Conservation (phyloP, 2,888 invertebrate species). For the Xestia rhomboidea region DNA sequence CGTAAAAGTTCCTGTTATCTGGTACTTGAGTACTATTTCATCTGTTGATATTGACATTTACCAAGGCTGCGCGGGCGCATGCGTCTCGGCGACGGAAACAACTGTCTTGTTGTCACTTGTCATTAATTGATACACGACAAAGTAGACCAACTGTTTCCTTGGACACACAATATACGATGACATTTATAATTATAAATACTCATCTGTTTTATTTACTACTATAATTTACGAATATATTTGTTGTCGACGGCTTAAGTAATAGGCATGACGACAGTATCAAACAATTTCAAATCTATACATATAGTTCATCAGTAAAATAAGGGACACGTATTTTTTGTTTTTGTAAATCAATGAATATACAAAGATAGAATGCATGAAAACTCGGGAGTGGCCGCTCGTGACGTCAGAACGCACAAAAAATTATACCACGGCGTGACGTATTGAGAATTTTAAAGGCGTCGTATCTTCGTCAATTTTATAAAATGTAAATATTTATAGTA, state of each 20-base stretch:
- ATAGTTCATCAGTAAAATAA: no score
- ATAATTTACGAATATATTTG: neutral
- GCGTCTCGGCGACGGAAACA: neutral
- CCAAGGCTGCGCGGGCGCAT: slow-evolving; percentile 19
- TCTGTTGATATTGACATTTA: neutral
- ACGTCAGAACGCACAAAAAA: no score
- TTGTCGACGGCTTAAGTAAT: neutral
- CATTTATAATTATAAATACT: neutral
- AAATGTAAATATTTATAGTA: no score
- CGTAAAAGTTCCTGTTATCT: neutral
- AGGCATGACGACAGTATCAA: no score
- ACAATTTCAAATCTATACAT: no score
- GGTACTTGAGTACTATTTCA: slow-evolving; percentile 8
- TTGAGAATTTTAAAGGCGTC: no score
- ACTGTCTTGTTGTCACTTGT: slow-evolving; percentile 13
- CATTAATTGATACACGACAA: slow-evolving; percentile 23
- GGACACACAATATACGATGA: neutral
- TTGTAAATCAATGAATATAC: no score
- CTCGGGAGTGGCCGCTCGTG: no score
- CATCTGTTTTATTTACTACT: neutral
- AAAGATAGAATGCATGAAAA: no score
- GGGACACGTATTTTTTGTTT: no score
- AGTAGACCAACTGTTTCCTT: neutral
- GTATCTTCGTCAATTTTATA: no score
- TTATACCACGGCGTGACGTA: no score